Evolutionary conservation across 2,888 invertebrate genomes (phyloP), one percentile per base, ranked within the genome.

Genomic region (Ichneumon xanthorius): DNA sequence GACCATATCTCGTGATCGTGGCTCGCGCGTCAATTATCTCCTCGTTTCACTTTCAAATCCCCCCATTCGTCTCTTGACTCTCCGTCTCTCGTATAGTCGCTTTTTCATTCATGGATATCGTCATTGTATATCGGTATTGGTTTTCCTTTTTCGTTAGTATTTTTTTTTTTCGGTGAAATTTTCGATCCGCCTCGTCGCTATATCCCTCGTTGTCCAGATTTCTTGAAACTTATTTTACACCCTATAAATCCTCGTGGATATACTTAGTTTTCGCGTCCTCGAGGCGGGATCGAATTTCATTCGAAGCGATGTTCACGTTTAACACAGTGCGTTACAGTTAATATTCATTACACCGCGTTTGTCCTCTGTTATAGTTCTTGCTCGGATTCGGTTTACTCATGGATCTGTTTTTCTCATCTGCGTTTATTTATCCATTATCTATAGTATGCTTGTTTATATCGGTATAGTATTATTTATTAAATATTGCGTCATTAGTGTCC

Each of bases 1-100:
- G 89, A 90, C 88, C 88, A 88, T 90, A 87, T 87, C 84, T 87
- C 83, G 88, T 88, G 90, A 88, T 92, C 92, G 91, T 90, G 89
- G 89, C 88, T 87, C 87, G 82, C 85, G 85, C 65, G 72, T 73
- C 80, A 53, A 68, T 63, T 58, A 61, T 79, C 68, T 75, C 68
- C 33, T 79, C 75, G 19, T 77, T 45, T 68, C 30, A 30, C 67
- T 71, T 71, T 75, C 67, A 61, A 76, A 33, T 71, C 61, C 61
- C 22, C 50, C 61, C n/a, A 50, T 45, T 76, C 50, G 48, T 37
- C 50, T 26, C 26, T 72, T 26, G 40, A 48, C 45, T 80, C 61
- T 72, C 82, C 76, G 30, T 82, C 63, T 72, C 82, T 78, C 85
- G 85, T 80, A 80, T 73, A 80, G 80, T 82, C 85, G 85, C 55